These are phyloP conservation scores for Erebia aethiops DNA, from an alignment of 2,888 invertebrate species.

Conservation along the genomic window DNA sequence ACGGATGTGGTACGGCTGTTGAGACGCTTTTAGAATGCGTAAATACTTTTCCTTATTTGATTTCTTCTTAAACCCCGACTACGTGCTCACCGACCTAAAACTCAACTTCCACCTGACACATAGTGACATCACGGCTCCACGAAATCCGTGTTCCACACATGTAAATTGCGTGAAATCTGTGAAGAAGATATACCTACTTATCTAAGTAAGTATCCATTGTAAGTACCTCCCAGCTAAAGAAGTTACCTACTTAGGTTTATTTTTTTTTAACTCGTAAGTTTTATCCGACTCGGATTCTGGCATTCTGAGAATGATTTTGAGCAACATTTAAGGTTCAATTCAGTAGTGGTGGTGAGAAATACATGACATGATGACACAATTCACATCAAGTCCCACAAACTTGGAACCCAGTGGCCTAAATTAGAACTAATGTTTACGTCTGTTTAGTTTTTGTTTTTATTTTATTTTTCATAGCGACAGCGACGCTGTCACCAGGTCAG, in stretches of 20 bases:
- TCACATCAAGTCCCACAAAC: no score
- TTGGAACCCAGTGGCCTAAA: no score
- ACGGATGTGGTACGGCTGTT: slow-evolving; percentile 36
- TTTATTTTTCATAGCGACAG: no score
- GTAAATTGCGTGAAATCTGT: slow-evolving; percentile 25
- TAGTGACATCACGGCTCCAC: slow-evolving; percentile 49
- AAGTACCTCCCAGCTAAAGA: no score
- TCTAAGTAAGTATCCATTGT: background rate
- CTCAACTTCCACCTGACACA: slow-evolving; percentile 41
- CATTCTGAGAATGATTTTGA: background rate
- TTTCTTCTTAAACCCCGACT: slow-evolving; percentile 42
- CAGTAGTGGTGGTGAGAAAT: no score
- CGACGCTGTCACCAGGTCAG: no score
- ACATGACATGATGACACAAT: no score
- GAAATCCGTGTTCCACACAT: slow-evolving; percentile 44
- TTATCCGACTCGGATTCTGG: background rate
- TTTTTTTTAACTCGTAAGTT: background rate
- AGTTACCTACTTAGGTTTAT: background rate
- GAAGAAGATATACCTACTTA: background rate
- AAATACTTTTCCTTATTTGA: slow-evolving; percentile 44
- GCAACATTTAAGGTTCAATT: background rate
- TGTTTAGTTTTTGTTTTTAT: no score
- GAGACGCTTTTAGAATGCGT: slow-evolving; percentile 43
- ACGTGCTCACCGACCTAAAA: slow-evolving; percentile 46
- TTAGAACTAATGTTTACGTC: no score